Evolutionary conservation across 2,888 invertebrate genomes (phyloP).

Genomic region (Celastrina argiolus): DNA sequence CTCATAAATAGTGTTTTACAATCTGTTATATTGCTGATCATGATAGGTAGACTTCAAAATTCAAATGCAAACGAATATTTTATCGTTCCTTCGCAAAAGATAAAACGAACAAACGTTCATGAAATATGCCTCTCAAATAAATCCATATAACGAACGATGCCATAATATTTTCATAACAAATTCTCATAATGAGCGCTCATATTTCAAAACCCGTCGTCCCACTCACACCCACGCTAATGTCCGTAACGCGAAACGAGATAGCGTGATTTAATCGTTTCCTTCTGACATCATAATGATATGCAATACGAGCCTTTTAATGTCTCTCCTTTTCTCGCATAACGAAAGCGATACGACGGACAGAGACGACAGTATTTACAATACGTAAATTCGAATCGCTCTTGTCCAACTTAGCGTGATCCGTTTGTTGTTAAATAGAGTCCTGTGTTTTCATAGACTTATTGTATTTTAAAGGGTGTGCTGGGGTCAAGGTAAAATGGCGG

Average conservation of each 20-base stretch:
- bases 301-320: constrained; percentile 53
- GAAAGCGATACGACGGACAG: constrained; percentile 33
- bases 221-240: constrained; percentile 31
- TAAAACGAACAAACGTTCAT: constrained; percentile 28
- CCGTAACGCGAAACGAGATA: constrained; percentile 42
- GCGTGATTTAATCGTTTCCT: constrained; percentile 35
- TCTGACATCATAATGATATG: constrained; percentile 57
- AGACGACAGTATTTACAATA: constrained; percentile 34
- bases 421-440: constrained; percentile 31
- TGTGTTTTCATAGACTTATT: constrained; percentile 32
- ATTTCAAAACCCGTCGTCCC: constrained; percentile 41
- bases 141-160: constrained; percentile 29
- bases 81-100: constrained; percentile 19
- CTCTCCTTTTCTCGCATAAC: constrained; percentile 38
- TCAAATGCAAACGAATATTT: constrained; percentile 6
- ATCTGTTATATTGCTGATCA: neutral
- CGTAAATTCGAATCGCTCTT: constrained; percentile 11
- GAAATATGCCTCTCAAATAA: constrained; percentile 31
- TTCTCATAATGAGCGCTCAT: constrained; percentile 41
- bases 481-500: constrained; percentile 39
- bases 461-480: constrained; percentile 34
- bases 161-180: constrained; percentile 47
- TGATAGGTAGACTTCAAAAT: neutral
- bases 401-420: constrained; percentile 41
- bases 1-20: neutral